Evolutionary conservation across 2,113 vertebrate species (phyloP), one percentile per base, ranked within the genome.

Genomic region (Columba livia): DNA sequence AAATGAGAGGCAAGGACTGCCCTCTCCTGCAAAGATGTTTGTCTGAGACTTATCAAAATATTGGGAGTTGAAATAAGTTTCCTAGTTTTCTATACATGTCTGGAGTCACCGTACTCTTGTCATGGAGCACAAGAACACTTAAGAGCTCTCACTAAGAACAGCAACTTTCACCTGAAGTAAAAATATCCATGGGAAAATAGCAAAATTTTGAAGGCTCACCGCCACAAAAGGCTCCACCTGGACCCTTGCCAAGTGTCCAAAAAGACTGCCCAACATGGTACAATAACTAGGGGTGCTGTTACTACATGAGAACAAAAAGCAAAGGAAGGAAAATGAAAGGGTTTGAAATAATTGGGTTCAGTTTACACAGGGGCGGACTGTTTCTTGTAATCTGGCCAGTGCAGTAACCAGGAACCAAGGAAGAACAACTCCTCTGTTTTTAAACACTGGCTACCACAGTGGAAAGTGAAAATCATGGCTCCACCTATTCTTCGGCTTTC

Each of bases 401-500:
- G 57, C 40, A 73, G 74, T 16, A 89, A 89, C 50, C n/a, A 88
- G 20, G 53, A 95, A 21, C 62, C 80, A 82, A 88, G 70, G 54
- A 92, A 88, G 70, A 95, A 92, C 84, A 91, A 93, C 69, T 93
- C 58, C 61, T 38, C 77, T 92, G 83, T 71, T 94, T 94, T 84
- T 26, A 86, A 91, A 81, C 21, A 26, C 65, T 90, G 92, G 85
- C 79, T 74, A 53, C 38, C 75, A 69, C 18, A 72, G 65, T 89
- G 90, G 86, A 95, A 95, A 96, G 79, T 50, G 66, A 75, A 92
- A 96, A 88, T 92, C 94, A 81, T 70, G 29, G 8, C 88, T 88
- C 93, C 88, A 81, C 86, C 94, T 95, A 71, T 71, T 67, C 77
- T 87, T 48, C 4, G 38, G 36, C 88, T 84, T 96, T 61, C 85